Conservation (phyloP, 2,888 invertebrate species). For the Troides aeacus region DNA sequence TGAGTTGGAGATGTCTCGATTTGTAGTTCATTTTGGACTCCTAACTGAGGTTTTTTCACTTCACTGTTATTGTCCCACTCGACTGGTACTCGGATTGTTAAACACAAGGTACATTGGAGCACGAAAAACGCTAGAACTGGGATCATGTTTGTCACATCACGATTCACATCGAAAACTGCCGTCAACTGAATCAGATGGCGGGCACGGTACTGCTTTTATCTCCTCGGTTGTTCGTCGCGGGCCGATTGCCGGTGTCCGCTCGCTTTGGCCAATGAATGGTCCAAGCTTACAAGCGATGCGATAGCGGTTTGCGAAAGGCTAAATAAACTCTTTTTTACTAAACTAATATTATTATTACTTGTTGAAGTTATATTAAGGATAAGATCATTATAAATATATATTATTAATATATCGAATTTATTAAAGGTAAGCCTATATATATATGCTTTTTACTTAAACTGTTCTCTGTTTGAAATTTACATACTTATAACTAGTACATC, state of each 20-base stretch:
- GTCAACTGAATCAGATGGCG: constrained; percentile 68
- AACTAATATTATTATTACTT: background rate
- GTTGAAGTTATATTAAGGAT: background rate
- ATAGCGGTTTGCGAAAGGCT: background rate
- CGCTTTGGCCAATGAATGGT: constrained; percentile 55
- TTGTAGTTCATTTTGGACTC: constrained; percentile 36
- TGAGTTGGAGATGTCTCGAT: constrained; percentile 35
- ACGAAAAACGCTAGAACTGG: constrained; percentile 51
- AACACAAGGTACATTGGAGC: constrained; percentile 60
- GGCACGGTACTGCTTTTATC: constrained; percentile 69
- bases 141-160: constrained; percentile 69
- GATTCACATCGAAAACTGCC: constrained; percentile 56
- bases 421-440: background rate
- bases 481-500: background rate
- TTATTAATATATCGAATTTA: background rate
- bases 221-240: constrained; percentile 72
- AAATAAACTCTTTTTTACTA: background rate
- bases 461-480: background rate
- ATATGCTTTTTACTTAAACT: background rate
- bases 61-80: constrained; percentile 63
- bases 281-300: constrained; percentile 41
- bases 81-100: constrained; percentile 62
- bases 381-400: background rate
- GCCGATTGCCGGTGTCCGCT: constrained; percentile 65
- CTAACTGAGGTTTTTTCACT: constrained; percentile 48